Evolutionary conservation across 2,888 invertebrate species (phyloP), one percentile per base, ranked within the genome.

Genomic region (Tiliacea aurago): DNA sequence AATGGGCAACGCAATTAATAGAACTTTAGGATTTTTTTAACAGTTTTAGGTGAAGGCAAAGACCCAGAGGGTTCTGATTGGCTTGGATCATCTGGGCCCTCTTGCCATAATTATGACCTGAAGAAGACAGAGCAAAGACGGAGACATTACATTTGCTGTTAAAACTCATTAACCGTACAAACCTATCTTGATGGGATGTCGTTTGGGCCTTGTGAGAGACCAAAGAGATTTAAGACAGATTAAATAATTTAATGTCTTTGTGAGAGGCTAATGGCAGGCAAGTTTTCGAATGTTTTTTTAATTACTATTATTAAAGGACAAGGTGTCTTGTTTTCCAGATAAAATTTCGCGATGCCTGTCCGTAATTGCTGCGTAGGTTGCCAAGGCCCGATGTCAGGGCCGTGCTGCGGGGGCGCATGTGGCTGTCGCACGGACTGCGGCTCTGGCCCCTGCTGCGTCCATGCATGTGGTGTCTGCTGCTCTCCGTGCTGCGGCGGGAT

Each of bases 351-450:
- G 65, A 95, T 95, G 95, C 94, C 95, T n/a, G 94, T 95, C 41
- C 90, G 94, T n/a, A 95, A 95, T 83, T 95, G 95, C 80, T 95
- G 95, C 65, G 84, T 91, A 11, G 94, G 95, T 5, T 95, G 95
- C 81, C 95, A 95, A 75, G 94, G 94, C 15, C 91, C 91, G 0
- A 90, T 93, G 91, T 61, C 78, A 0, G 93, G 94, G 0, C 95
- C 94, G 0, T 95, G 94, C 41, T 47, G 68, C 9, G 18, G 73
- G 62, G 94, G 95, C 0, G 86, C 92, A 0, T 74, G 83, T 37
- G 87, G 90, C 0, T 64, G 71, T 11, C 90, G 93, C 37, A 64
- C 66, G 15, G 93, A 94, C 73, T 85, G 87, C 58, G 85, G 89
- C 10, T 58, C 84, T 15, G 95, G 95, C 0, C 94, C 95, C 0